A percentile compares a stretch with the other conserved stretches of the same genome.
phyloP scores from a whole-genome alignment of 2,888 invertebrate species.

The Aphidius colemani region DNA sequence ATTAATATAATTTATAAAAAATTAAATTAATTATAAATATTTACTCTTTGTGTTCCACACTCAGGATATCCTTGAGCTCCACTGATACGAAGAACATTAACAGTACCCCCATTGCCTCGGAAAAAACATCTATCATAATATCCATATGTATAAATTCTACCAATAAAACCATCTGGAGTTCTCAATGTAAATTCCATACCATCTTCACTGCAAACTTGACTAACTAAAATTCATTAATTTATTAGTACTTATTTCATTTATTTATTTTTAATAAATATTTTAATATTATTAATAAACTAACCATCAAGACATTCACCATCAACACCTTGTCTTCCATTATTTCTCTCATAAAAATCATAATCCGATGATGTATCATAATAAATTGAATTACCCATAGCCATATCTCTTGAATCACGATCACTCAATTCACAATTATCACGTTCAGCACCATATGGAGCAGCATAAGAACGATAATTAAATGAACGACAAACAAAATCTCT shows the following conservation, averaged over 20 bases:
- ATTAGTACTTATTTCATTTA: not conserved
- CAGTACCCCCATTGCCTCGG: conserved; percentile 85
- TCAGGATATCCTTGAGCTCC: conserved; percentile 92
- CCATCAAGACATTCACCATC: conserved; percentile 85
- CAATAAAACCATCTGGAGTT: conserved; percentile 87
- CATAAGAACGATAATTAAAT: conserved; percentile 79
- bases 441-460: conserved; percentile 68
- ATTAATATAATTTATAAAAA: conserved; percentile 19
- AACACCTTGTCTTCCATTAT: conserved; percentile 71
- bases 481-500: conserved; percentile 84
- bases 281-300: conserved; percentile 55
- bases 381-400: conserved; percentile 83
- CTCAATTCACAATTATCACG: conserved; percentile 89
- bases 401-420: conserved; percentile 81
- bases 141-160: conserved; percentile 89
- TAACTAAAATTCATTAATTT: conserved; percentile 64
- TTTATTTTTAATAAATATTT: not conserved
- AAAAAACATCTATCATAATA: conserved; percentile 90
- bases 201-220: conserved; percentile 89
- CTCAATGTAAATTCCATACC: conserved; percentile 92
- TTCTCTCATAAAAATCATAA: conserved; percentile 85
- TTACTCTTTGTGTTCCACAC: conserved; percentile 85
- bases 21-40: conserved; percentile 13
- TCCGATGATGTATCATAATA: conserved; percentile 83
- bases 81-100: conserved; percentile 82